A percentile compares a stretch with the other conserved stretches of the same genome.
Evolutionary conservation across 2,797 vertebrate species (phyloP).

Genomic region (Macropodus opercularis): DNA sequence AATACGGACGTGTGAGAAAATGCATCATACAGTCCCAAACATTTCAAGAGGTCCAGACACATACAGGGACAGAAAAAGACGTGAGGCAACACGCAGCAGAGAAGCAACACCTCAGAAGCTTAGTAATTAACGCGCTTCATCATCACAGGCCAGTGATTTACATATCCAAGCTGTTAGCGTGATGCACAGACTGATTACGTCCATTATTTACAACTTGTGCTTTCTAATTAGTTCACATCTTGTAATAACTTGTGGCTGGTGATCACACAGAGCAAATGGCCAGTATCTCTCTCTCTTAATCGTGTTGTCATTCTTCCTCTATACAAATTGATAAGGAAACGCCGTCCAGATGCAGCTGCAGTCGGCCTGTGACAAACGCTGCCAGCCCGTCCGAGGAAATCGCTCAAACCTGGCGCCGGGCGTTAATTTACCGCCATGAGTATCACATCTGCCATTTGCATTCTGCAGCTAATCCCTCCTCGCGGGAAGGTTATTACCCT

Average conservation of each 20-base stretch:
- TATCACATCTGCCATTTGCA: constrained; percentile 62
- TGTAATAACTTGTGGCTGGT: constrained; percentile 34
- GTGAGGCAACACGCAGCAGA: too few relatives aligned
- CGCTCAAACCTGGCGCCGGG: constrained; percentile 2
- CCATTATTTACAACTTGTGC: constrained; percentile 39
- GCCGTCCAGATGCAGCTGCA: constrained; percentile 29
- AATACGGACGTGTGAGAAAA: too few relatives aligned
- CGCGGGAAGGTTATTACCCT: constrained; percentile 52
- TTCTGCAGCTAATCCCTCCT: constrained; percentile 60
- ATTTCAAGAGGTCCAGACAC: too few relatives aligned
- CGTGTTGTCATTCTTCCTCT: constrained; percentile 9
- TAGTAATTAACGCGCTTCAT: too few relatives aligned
- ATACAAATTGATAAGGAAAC: constrained; percentile 25
- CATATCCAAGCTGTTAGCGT: constrained; percentile 24
- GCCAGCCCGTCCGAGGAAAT: constrained; percentile 4
- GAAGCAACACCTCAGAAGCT: too few relatives aligned
- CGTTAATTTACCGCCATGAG: constrained; percentile 25
- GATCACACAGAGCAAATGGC: constrained; percentile 16
- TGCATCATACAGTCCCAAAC: too few relatives aligned
- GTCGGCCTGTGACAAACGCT: constrained; percentile 11
- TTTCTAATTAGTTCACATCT: constrained; percentile 32
- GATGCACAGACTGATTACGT: constrained; percentile 20
- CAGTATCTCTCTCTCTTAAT: constrained; percentile 16
- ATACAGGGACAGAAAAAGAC: too few relatives aligned
- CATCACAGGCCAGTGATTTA: constrained; percentile 36